Evolutionary conservation across 2,113 vertebrate species (phyloP).

Genomic region (Petaurus breviceps): DNA sequence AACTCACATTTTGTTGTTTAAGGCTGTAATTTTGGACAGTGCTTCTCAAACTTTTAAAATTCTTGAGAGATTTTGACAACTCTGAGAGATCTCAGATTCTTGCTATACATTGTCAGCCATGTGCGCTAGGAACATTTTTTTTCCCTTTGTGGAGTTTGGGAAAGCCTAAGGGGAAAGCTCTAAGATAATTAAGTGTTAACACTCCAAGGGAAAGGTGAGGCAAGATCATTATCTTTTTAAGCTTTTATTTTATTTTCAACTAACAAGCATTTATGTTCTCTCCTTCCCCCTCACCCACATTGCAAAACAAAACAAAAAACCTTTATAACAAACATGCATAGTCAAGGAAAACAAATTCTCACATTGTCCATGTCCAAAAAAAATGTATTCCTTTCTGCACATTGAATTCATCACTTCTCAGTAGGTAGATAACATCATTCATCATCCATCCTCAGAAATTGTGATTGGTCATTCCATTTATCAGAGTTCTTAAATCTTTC

Average conservation of each 20-base stretch:
- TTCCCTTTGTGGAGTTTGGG: conserved; percentile 42
- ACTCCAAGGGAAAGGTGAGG: conserved; percentile 28
- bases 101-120: not conserved
- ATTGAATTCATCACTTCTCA: not conserved
- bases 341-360: not conserved
- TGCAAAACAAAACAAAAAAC: not conserved
- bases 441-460: not conserved
- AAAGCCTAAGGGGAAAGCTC: conserved; percentile 14
- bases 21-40: not conserved
- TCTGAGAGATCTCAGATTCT: not conserved
- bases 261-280: not conserved
- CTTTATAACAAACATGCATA: not conserved
- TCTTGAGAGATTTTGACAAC: not conserved
- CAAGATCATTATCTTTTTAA: conserved; percentile 34
- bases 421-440: not conserved
- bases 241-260: not conserved
- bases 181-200: conserved; percentile 34
- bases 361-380: not conserved
- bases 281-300: not conserved
- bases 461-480: not conserved
- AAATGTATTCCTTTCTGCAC: not conserved
- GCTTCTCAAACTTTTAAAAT: conserved; percentile 13
- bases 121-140: not conserved
- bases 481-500: not conserved
- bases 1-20: not conserved